Evolutionary conservation across 2,113 vertebrate genomes (phyloP).

Genomic region (Ctenodactylus gundi): DNA sequence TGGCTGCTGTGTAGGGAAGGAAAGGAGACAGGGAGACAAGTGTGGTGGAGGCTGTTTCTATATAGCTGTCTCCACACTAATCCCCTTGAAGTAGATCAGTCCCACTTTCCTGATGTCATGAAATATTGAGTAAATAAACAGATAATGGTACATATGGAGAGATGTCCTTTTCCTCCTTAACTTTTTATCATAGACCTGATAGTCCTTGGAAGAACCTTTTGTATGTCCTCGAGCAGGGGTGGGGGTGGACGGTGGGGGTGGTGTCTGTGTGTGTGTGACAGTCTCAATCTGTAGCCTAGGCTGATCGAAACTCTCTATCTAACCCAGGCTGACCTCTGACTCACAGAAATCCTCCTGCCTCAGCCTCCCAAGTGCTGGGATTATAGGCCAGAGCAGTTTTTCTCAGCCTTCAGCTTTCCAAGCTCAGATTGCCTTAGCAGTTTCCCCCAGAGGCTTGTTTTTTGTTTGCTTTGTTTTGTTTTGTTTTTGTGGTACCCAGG

Average conservation of each 20-base stretch:
- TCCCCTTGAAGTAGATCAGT: background rate
- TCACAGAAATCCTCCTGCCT: no score
- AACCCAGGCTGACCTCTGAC: no score
- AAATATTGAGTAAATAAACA: background rate
- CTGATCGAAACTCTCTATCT: background rate
- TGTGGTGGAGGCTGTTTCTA: background rate
- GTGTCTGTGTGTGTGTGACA: no score
- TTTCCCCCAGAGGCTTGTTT: background rate
- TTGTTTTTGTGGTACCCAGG: background rate
- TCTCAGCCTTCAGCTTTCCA: background rate
- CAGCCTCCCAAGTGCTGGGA: no score
- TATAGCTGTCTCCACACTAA: background rate
- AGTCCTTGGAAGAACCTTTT: slow-evolving; percentile 11
- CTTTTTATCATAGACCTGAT: background rate
- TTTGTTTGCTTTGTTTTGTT: no score
- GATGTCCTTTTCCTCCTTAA: background rate
- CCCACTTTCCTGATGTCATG: background rate
- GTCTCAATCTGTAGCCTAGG: no score
- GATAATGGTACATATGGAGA: background rate
- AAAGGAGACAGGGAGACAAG: background rate
- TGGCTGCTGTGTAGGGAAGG: background rate
- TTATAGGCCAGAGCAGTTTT: no score
- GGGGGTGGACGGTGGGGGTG: no score
- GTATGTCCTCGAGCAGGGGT: background rate
- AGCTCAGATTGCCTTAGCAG: background rate